Evolutionary conservation across 2,888 invertebrate genomes (phyloP), one percentile per base, ranked within the genome.

Genomic region (Atrina japonica): DNA sequence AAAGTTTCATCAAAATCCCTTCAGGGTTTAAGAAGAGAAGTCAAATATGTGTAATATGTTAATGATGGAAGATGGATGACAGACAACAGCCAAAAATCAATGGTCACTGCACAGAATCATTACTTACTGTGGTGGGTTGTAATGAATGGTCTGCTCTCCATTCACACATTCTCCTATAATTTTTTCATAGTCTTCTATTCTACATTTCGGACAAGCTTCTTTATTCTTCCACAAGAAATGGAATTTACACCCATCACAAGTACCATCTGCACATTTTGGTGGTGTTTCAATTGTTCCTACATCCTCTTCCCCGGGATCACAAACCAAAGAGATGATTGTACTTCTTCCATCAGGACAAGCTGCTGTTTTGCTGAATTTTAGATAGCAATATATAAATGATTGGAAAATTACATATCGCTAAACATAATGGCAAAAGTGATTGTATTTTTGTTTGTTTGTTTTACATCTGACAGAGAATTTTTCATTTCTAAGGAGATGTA

Each of bases 221-320:
- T 86, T 81, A 9, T 91, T 91, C 64, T 82, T 85, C 92, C 92
- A 92, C 74, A 92, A 80, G 79, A 93, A 92, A 83, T 92, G 92
- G 83, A 92, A 93, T 64, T 91, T 91, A 83, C 93, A 93, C 1
- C 93, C 93, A 85, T 93, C 93, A 85, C 93, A 93, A 0, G 93
- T 93, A 7, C 93, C 93, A 84, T 92, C 92, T 0, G 92, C 90
- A 83, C 93, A 93, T 66, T 90, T 90, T 1, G 91, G 88, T 3
- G 92, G 92, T 43, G 92, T 85, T 25, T 83, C 67, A 88, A 86
- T 77, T n/a, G 77, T 74, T 25, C 86, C 88, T n/a, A 76, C 70
- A 3, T 77, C 84, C 45, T 83, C 76, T 69, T 83, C 67, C 43
- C 84, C 87, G 2, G 91, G 88, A 76, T 92, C 91, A 86, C 93